Percentiles rank a stretch among this genome's conserved stretches.
These are phyloP conservation scores for Antrozous pallidus DNA, from an alignment of 2,797 vertebrate genomes.

Conservation along the genomic window DNA sequence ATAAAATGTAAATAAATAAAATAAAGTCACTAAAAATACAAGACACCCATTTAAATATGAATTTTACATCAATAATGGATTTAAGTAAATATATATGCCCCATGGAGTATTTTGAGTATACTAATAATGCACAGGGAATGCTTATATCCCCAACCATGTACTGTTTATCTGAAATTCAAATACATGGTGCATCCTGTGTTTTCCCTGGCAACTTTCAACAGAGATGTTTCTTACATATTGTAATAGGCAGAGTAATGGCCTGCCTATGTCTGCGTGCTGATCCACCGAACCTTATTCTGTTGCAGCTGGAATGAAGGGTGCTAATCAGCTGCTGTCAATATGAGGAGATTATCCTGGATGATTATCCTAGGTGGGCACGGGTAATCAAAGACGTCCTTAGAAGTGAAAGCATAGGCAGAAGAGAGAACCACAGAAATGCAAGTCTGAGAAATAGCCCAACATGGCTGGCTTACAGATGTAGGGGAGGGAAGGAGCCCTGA, in stretches of 20 bases:
- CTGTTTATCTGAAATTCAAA: not conserved
- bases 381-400: not conserved
- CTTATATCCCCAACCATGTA: not conserved
- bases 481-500: not conserved
- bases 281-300: not conserved
- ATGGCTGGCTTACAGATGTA: not conserved
- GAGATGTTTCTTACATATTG: not conserved
- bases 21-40: not conserved
- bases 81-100: not conserved
- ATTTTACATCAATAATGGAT: not conserved
- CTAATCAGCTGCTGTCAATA: not conserved
- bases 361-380: accelerated
- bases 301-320: not conserved
- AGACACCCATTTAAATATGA: not conserved
- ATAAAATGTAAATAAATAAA: too few species aligned
- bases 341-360: not conserved
- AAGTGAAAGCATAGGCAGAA: not conserved
- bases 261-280: accelerated
- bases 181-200: not conserved
- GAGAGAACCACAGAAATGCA: not conserved
- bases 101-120: not conserved
- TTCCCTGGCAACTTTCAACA: not conserved
- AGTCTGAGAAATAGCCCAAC: not conserved
- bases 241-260: not conserved
- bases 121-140: not conserved